Conservation (phyloP, 2,797 vertebrate species). For the Mus spretus region DNA sequence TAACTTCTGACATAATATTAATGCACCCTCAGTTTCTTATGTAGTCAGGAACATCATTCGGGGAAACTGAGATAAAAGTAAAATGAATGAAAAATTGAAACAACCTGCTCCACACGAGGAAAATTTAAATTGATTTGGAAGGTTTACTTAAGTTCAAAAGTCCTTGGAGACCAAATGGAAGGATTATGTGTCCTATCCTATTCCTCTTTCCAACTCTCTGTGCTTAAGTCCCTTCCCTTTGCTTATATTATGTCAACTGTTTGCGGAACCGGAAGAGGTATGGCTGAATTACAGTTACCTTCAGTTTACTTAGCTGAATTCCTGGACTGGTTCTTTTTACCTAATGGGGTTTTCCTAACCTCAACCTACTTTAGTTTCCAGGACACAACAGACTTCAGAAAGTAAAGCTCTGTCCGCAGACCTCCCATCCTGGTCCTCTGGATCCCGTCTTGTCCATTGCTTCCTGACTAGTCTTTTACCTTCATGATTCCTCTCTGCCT, state of each 20-base stretch:
- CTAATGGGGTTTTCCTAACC: conserved; percentile 60
- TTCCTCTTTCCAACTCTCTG: background rate
- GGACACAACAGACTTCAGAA: background rate
- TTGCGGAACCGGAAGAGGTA: background rate
- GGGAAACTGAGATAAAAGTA: background rate
- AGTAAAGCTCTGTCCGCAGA: background rate
- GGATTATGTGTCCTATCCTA: background rate
- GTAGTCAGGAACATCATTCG: background rate
- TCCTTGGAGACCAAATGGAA: background rate
- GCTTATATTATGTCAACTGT: conserved; percentile 19
- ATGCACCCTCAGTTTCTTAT: background rate
- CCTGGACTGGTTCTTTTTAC: conserved; percentile 52
- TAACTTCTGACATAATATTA: background rate
- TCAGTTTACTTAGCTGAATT: conserved; percentile 65
- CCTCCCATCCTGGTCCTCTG: background rate
- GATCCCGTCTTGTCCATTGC: background rate
- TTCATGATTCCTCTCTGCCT: background rate
- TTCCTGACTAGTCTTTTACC: background rate
- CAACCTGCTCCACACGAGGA: background rate
- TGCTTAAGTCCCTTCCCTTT: background rate
- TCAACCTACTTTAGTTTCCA: conserved; percentile 55
- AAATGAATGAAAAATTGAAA: background rate
- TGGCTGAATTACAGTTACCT: conserved; percentile 47
- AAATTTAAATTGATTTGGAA: background rate
- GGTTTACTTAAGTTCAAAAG: background rate